Evolutionary conservation across 2,113 vertebrate species (phyloP).

Genomic region (Prinia subflava): DNA sequence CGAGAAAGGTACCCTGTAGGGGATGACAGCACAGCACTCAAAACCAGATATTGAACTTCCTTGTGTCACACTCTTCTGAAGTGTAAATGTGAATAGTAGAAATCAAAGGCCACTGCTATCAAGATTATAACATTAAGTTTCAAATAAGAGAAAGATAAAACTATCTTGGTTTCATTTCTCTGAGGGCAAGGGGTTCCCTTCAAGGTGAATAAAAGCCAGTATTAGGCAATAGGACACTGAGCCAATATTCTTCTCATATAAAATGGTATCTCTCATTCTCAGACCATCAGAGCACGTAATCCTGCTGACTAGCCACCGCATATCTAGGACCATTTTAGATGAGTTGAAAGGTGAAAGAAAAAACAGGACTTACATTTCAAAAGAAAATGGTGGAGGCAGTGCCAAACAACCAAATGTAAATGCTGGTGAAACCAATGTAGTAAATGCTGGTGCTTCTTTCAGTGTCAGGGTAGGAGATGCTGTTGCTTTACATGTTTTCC

Average conservation of each 20-base stretch:
- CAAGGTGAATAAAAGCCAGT: neutral
- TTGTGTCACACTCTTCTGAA: neutral
- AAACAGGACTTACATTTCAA: neutral
- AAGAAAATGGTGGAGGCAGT: neutral
- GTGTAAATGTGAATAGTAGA: neutral
- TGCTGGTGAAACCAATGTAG: neutral
- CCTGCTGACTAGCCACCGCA: neutral
- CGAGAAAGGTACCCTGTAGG: neutral
- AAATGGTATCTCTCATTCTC: neutral
- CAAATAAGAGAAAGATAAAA: neutral
- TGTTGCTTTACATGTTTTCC: neutral
- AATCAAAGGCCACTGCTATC: neutral
- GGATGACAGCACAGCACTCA: neutral
- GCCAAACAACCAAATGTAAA: neutral
- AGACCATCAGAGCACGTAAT: neutral
- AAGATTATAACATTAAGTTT: neutral
- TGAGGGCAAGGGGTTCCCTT: neutral
- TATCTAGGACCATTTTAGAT: neutral
- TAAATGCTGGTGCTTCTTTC: neutral
- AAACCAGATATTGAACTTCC: neutral
- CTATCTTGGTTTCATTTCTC: neutral
- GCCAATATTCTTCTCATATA: neutral
- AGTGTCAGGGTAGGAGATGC: neutral
- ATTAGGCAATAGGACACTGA: neutral
- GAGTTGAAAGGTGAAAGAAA: neutral